Evolutionary conservation across 2,113 vertebrate genomes (phyloP).

Genomic region (Gopherus evgoodei): DNA sequence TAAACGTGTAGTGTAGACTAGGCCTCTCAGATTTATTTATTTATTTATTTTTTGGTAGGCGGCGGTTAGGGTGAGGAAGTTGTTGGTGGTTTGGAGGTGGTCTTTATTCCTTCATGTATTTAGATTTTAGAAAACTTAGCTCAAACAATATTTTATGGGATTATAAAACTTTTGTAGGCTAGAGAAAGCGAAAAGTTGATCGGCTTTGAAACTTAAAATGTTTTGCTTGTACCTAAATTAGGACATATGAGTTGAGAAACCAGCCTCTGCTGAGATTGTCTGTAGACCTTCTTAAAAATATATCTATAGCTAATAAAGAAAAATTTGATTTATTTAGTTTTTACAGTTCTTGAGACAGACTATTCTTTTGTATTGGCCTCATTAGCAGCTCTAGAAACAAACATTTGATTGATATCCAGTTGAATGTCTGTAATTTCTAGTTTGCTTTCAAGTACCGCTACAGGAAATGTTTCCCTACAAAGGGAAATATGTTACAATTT

Average conservation of each 20-base stretch:
- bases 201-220: background rate
- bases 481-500: background rate
- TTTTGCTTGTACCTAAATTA: background rate
- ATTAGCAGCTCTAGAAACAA: background rate
- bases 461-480: background rate
- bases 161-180: background rate
- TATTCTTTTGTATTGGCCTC: background rate
- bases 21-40: background rate
- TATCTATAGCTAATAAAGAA: background rate
- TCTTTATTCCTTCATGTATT: background rate
- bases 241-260: background rate
- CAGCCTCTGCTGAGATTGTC: background rate
- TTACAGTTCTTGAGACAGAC: background rate
- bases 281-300: background rate
- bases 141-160: background rate
- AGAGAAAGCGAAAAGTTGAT: background rate
- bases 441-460: background rate
- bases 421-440: background rate
- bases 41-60: background rate
- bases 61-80: background rate
- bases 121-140: rapidly evolving
- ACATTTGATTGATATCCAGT: background rate
- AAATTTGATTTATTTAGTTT: background rate
- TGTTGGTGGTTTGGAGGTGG: background rate
- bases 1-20: too few species aligned